These are phyloP conservation scores for Ciconia stormi DNA, from an alignment of 2,113 vertebrate species.

Conservation along the genomic window DNA sequence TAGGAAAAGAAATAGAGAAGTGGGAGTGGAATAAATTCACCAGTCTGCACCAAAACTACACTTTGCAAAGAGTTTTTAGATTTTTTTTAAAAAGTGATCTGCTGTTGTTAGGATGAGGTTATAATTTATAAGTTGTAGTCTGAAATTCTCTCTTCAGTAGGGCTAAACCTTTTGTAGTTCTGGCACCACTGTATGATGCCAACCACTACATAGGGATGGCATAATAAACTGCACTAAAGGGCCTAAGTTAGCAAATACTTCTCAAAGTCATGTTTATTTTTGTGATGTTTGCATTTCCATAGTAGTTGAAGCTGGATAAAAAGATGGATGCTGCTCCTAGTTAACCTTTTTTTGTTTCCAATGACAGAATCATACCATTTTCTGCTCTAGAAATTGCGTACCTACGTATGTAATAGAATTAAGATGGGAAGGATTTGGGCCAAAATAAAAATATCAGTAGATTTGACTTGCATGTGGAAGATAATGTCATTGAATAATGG, in stretches of 20 bases:
- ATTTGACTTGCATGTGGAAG: background rate
- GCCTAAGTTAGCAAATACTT: background rate
- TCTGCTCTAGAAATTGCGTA: background rate
- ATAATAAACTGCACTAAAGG: background rate
- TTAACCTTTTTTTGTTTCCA: background rate
- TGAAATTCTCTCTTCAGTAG: background rate
- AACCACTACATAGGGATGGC: accelerated
- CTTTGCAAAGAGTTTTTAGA: background rate
- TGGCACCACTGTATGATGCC: background rate
- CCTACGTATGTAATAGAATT: background rate
- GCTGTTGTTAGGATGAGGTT: background rate
- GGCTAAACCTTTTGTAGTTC: background rate
- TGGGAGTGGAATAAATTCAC: background rate
- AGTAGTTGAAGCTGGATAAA: background rate
- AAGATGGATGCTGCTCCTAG: background rate
- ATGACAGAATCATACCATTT: background rate
- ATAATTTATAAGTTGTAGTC: background rate
- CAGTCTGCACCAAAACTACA: background rate
- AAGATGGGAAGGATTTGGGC: background rate
- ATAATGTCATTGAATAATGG: background rate
- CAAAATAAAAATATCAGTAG: background rate
- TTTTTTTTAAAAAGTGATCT: background rate
- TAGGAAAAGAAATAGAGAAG: background rate
- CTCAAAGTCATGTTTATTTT: accelerated
- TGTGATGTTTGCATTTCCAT: background rate